Evolutionary conservation across 2,888 invertebrate genomes (phyloP), one percentile per base, ranked within the genome.

Genomic region (Volucella zonaria): DNA sequence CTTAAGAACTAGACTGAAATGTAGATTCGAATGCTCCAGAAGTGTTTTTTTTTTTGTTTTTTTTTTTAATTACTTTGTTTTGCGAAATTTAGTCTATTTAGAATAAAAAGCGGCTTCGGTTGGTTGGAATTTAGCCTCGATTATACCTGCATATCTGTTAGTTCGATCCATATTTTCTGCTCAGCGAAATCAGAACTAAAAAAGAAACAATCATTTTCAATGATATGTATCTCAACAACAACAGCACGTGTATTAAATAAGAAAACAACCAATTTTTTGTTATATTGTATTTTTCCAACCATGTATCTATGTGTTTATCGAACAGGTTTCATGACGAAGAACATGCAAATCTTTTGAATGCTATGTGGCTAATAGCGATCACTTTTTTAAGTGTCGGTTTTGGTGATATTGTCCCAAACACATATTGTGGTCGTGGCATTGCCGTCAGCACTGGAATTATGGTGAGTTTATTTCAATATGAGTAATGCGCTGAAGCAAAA

Each of bases 381-480:
- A 99, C 99, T 91, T 99, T 99, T 95, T 96, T 99, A 92, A 99
- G 99, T 93, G 98, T 99, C 92, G 99, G 99, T 92, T 99, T 99
- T 94, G 99, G 99, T 92, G 99, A 99, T 94, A 98, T 99, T 92
- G 99, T 99, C 92, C 99, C 99, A 92, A 99, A 99, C 94, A 99
- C 99, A 89, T 99, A 99, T 94, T 99, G 99, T 94, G 99, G 99
- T 92, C 95, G 99, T 93, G 98, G 98, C 92, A 99, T 99, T 92
- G 98, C 99, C 91, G 98, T 99, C 92, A 97, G 97, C 93, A 99
- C 99, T 90, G 99, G 99, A 92, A 98, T 99, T 93, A 98, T 99
- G 98, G 99, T 99, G 96, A 96, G 96, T 94, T 89, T 87, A 89
- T 92, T 85, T 85, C 85, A 81, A 85, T 76, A 75, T 80, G 88